Conservation (phyloP, 2,113 vertebrate genomes). For the Myanophis thanlyinensis region DNA sequence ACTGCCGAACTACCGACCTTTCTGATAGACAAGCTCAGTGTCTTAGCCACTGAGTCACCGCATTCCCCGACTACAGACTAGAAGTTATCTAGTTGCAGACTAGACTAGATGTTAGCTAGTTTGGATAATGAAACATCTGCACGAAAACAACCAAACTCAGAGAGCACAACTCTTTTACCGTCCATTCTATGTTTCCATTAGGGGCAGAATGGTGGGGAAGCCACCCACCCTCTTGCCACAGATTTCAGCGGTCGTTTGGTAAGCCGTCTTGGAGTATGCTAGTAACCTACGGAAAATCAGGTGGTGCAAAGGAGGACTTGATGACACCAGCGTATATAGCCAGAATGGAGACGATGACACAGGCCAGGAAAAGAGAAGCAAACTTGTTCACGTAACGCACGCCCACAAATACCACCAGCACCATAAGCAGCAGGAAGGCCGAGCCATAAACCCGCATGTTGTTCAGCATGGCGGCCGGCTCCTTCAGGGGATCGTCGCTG, state of each 20-base stretch:
- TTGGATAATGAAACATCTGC: neutral
- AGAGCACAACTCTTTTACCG: neutral
- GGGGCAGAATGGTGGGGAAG: neutral
- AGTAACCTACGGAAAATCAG: conserved; percentile 77
- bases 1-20: too few relatives aligned
- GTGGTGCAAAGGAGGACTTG: conserved; percentile 84
- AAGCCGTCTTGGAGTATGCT: neutral
- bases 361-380: conserved; percentile 87
- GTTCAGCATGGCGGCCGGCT: conserved; percentile 83
- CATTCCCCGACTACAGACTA: too few relatives aligned
- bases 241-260: neutral
- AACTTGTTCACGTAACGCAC: conserved; percentile 93
- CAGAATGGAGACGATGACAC: conserved; percentile 87
- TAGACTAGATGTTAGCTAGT: neutral
- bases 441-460: conserved; percentile 92
- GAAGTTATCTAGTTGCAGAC: too few relatives aligned
- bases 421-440: conserved; percentile 85
- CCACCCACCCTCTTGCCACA: neutral
- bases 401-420: conserved; percentile 86
- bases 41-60: too few relatives aligned
- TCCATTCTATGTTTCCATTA: neutral
- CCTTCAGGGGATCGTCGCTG: conserved; percentile 65
- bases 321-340: conserved; percentile 87
- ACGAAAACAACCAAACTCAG: neutral
- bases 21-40: too few relatives aligned